phyloP scores from a whole-genome alignment of 2,113 vertebrate genomes.

The Elaphurus davidianus region DNA sequence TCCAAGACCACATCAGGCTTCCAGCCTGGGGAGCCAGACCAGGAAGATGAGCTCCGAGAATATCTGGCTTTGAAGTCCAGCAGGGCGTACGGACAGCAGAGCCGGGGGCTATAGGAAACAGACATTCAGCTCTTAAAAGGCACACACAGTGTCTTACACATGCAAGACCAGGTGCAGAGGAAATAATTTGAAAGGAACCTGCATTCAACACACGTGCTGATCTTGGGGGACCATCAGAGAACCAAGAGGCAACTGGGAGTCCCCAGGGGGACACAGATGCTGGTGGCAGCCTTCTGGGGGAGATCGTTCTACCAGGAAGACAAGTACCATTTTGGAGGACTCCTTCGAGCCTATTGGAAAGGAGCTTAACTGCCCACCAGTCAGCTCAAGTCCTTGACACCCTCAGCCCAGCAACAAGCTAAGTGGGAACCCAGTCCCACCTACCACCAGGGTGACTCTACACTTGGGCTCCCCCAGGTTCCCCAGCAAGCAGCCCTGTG shows the following conservation, averaged over 20 bases:
- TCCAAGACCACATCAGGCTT: neutral
- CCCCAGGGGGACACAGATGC: neutral
- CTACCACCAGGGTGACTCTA: neutral
- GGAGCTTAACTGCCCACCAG: neutral
- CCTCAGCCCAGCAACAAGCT: neutral
- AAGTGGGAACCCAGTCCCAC: neutral
- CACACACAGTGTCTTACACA: neutral
- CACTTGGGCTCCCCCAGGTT: neutral
- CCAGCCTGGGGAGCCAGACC: too few species aligned
- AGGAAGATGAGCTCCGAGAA: neutral
- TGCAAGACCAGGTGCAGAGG: neutral
- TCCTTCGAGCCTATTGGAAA: neutral
- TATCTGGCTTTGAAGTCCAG: neutral
- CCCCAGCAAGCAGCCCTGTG: neutral
- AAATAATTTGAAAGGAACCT: neutral
- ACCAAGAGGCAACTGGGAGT: neutral
- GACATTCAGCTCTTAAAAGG: neutral
- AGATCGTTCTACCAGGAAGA: neutral
- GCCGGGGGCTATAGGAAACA: neutral
- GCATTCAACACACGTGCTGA: neutral
- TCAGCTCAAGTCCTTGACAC: neutral
- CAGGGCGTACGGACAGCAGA: neutral
- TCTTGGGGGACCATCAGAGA: neutral
- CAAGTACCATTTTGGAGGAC: neutral
- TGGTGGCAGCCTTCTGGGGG: neutral